A percentile compares a stretch with the other conserved stretches of the same genome.
phyloP scores from a whole-genome alignment of 2,797 vertebrate genomes.

The Tarsius wallacei region DNA sequence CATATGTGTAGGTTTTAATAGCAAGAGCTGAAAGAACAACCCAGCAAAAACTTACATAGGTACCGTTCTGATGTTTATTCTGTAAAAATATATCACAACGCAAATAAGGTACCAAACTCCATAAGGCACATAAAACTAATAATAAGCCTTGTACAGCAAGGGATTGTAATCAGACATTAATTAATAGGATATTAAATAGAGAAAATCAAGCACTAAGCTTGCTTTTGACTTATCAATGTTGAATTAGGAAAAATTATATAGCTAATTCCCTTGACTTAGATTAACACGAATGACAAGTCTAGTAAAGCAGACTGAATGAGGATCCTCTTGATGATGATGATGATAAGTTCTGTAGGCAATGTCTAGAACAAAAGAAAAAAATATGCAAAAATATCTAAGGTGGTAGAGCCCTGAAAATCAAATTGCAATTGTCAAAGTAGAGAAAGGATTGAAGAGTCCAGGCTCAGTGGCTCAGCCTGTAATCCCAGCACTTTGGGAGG shows the following conservation, averaged over 20 bases:
- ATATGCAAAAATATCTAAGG: constrained; percentile 25
- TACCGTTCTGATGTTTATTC: not conserved
- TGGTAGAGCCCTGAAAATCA: constrained; percentile 53
- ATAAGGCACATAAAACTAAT: not conserved
- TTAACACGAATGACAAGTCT: constrained; percentile 55
- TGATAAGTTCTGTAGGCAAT: not conserved
- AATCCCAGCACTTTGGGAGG: no score
- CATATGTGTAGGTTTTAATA: not conserved
- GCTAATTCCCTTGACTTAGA: constrained; percentile 19
- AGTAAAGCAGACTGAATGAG: constrained; percentile 53
- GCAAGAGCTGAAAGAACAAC: constrained; percentile 14
- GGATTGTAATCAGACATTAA: constrained; percentile 40
- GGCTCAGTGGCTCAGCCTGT: no score
- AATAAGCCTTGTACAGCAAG: constrained; percentile 23
- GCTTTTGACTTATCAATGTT: not conserved
- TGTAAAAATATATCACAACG: constrained; percentile 10
- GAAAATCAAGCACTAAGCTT: constrained; percentile 42
- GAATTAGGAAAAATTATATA: constrained; percentile 1
- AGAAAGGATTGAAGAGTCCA: not conserved
- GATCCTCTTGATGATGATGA: constrained; percentile 12
- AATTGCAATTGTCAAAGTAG: constrained; percentile 49
- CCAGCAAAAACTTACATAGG: not conserved
- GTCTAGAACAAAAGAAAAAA: constrained; percentile 8
- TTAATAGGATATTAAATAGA: constrained; percentile 21
- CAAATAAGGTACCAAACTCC: not conserved